Conservation (phyloP, 2,797 vertebrate genomes). For the Okamejei kenojei region DNA sequence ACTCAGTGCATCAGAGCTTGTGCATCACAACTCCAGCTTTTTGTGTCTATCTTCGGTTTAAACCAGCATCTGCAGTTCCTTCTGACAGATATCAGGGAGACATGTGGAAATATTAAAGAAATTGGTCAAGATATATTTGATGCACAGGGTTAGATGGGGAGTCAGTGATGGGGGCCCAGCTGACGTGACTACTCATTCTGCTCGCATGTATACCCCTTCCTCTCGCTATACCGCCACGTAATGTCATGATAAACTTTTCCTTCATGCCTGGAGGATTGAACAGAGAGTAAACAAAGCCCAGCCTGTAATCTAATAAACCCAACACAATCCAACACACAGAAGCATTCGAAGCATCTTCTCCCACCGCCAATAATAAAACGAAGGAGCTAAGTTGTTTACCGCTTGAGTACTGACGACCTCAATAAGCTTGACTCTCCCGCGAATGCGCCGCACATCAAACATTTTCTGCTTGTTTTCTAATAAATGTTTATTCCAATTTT, state of each 20-base stretch:
- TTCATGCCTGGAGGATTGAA: not conserved
- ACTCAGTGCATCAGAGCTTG: too few relatives aligned
- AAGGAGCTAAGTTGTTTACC: conserved; percentile 18
- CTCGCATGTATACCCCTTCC: not conserved
- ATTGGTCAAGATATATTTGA: too few relatives aligned
- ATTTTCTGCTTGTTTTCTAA: conserved; percentile 21
- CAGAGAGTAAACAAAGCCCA: not conserved
- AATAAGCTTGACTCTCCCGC: not conserved
- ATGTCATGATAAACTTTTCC: not conserved
- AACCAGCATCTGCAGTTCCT: too few relatives aligned
- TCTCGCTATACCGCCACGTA: not conserved
- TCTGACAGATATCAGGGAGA: too few relatives aligned
- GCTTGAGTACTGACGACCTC: not conserved
- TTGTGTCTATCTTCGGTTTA: too few relatives aligned
- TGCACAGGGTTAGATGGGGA: too few relatives aligned
- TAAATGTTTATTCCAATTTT: conserved; percentile 35
- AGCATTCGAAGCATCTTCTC: not conserved
- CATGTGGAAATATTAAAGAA: too few relatives aligned
- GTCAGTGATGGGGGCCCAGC: too few relatives aligned
- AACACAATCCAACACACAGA: not conserved
- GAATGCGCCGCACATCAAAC: not conserved
- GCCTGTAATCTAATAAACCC: not conserved
- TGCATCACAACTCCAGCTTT: too few relatives aligned
- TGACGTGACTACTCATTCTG: too few relatives aligned
- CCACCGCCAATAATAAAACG: not conserved